A percentile compares a stretch with the other conserved stretches of the same genome.
Conservation (phyloP, 1,140 invertebrate species). For the Arctopsyche grandis region DNA sequence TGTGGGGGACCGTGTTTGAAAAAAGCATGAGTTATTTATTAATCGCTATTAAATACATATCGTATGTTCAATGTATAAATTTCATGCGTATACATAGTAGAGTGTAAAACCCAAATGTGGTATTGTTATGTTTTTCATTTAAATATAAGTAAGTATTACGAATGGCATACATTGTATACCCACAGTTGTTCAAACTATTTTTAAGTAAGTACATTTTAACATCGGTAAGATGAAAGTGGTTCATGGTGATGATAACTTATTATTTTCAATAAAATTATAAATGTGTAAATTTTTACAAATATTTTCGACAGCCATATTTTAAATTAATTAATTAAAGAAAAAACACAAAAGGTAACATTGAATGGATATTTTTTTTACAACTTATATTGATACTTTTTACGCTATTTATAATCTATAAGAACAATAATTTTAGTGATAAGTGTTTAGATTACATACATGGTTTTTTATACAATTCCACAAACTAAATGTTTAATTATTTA, state of each 20-base stretch:
- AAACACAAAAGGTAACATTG: not conserved
- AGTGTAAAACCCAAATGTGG: too few relatives aligned
- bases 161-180: too few relatives aligned
- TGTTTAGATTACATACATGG: not conserved
- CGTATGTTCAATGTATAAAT: not conserved
- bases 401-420: not conserved
- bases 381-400: not conserved
- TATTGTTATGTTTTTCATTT: too few relatives aligned
- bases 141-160: too few relatives aligned
- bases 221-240: not conserved
- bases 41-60: not conserved
- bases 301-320: too few relatives aligned
- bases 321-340: not conserved
- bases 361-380: conserved; percentile 8
- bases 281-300: too few relatives aligned
- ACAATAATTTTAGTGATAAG: not conserved
- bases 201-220: conserved; percentile 12
- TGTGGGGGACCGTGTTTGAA: not conserved
- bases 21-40: conserved; percentile 9
- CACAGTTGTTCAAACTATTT: not conserved
- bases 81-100: too few relatives aligned
- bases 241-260: not conserved
- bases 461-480: not conserved
- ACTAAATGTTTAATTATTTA: not conserved
- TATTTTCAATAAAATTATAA: not conserved